Base-by-base conservation (phyloP, 2,113 vertebrate species). In the Phocoena sinus region DNA sequence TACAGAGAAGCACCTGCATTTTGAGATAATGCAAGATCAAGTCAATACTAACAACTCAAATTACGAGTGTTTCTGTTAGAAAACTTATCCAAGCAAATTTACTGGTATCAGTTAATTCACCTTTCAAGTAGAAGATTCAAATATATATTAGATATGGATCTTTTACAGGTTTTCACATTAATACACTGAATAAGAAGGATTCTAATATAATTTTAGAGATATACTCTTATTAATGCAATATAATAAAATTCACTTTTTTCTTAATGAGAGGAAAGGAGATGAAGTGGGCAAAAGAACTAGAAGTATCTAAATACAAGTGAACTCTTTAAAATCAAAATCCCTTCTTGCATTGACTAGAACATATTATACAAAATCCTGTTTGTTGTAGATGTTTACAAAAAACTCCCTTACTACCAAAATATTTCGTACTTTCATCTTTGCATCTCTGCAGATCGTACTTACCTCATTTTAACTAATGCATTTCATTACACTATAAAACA, bases 401-500 rank as follows among this genome's bases (percentile, higher is more conserved):
- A 88, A 63, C 53, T 90, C 87, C 41, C 38, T 92, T 70, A 41
- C 33, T 96, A 97, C 13, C 31, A 79, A 88, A 96, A 82, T 47
- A 94, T 50, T 84, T 88, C 12, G 3, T 85, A 73, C 73, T 82
- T 86, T 91, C 63, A 70, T 36, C 58, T 71, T 67, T 93, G 60
- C 88, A 81, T 17, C 63, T 95, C 50, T 79, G 63, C 20, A 95
- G 73, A 96, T 12, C 70, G 81, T 98, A 98, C 98, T 98, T 98
- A 98, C 98, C 97, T 97, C 97, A 93, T 95, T 96, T 96, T 87
- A 98, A 96, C 71, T 93, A 97, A 88, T 63, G 5, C 33, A 82
- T 80, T 95, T 96, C 73, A 91, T 74, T 89, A 95, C 33, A 84
- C 58, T 92, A 97, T 65, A 84, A 97, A 95, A 96, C 11, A 56